A percentile compares a stretch with the other conserved stretches of the same genome.
Conservation (phyloP, 92 coral and sea anemone species). For the Porites divaricata region DNA sequence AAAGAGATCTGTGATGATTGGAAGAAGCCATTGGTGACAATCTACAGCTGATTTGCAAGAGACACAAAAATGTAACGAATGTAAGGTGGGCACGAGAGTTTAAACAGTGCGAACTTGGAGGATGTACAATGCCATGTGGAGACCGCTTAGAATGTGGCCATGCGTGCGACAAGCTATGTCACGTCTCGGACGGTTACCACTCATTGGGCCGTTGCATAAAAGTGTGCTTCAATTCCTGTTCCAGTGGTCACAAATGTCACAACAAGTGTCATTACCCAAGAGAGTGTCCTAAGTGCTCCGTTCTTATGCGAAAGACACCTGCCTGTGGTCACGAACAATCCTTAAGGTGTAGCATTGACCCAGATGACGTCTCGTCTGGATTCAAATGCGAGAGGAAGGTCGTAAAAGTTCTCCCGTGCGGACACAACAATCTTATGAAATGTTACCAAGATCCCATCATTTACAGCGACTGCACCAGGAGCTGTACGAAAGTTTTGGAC, state of each 20-base stretch:
- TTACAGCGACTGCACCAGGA: background rate
- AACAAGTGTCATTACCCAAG: conserved; percentile 9
- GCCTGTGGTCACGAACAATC: conserved; percentile 33
- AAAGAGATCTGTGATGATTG: conserved; percentile 53
- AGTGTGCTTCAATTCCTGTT: conserved; percentile 19
- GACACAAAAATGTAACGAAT: background rate
- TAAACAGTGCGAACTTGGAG: background rate
- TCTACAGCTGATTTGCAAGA: conserved; percentile 3
- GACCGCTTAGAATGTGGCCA: conserved; percentile 10
- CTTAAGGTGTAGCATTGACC: conserved; percentile 4
- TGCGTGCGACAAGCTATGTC: conserved; percentile 20
- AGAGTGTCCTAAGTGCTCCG: background rate
- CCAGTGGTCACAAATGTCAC: conserved; percentile 23
- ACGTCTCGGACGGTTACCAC: conserved; percentile 19
- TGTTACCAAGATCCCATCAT: conserved; percentile 36
- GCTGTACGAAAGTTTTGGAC: background rate
- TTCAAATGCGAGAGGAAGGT: conserved; percentile 23
- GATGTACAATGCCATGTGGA: background rate
- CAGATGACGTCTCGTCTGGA: background rate
- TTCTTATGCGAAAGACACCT: conserved; percentile 5
- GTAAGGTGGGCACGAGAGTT: background rate
- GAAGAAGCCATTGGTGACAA: conserved; percentile 36
- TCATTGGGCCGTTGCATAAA: conserved; percentile 1
- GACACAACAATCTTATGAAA: conserved; percentile 31
- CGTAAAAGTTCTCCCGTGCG: conserved; percentile 46